phyloP scores from a whole-genome alignment of 2,888 invertebrate species.

The Cecidostiba fungosa region DNA sequence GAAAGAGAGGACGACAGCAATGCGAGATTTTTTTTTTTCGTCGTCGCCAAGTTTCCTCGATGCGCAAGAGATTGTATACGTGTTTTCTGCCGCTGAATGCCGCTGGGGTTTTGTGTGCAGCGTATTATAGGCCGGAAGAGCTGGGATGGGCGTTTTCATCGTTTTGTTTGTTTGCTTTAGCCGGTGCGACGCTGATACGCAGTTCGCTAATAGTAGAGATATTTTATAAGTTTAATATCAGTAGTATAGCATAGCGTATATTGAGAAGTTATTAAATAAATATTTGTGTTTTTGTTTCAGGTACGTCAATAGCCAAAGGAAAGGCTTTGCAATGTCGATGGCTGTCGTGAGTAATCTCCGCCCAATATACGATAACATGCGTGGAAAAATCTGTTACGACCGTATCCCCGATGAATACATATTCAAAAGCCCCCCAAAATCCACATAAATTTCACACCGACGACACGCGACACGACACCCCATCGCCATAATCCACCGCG shows the following conservation, averaged over 20 bases:
- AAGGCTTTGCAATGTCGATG: background rate
- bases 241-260: background rate
- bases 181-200: background rate
- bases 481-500: background rate
- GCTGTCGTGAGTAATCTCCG: background rate
- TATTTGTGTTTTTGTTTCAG: slow-evolving; percentile 9
- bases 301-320: background rate
- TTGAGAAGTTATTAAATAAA: background rate
- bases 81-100: background rate
- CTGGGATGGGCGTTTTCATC: background rate
- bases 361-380: background rate
- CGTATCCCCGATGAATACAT: background rate
- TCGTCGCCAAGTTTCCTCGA: slow-evolving; percentile 6
- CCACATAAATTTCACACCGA: background rate
- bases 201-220: background rate
- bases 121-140: background rate
- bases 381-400: background rate
- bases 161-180: background rate
- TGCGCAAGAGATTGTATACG: background rate
- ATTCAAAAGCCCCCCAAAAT: background rate
- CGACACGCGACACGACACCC: background rate
- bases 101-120: background rate
- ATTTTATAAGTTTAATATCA: background rate
- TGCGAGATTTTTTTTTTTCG: background rate
- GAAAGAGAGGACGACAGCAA: background rate